phyloP scores from a whole-genome alignment of 2,797 vertebrate genomes.

The Urocyon cinereoargenteus region DNA sequence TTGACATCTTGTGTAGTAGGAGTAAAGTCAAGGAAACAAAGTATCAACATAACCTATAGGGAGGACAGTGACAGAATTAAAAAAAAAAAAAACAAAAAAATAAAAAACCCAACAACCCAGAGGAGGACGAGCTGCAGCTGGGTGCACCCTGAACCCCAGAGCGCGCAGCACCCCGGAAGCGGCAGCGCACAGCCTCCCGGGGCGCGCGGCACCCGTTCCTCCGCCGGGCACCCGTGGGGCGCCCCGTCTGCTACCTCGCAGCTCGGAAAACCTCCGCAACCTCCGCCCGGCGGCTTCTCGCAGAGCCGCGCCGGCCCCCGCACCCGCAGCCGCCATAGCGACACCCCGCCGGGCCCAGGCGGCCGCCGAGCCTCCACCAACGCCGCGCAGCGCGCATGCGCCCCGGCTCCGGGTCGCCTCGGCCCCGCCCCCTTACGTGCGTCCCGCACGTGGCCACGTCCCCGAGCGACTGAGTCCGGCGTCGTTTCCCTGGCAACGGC shows the following conservation, averaged over 20 bases:
- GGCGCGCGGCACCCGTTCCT: no score
- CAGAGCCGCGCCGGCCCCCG: neutral
- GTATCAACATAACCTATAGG: neutral
- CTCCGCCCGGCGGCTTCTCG: conserved; percentile 69
- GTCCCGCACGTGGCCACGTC: neutral
- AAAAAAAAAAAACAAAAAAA: neutral
- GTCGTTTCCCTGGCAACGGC: neutral
- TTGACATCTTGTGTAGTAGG: neutral
- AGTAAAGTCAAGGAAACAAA: neutral
- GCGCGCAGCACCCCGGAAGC: no score
- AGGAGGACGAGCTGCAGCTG: neutral
- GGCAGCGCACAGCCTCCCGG: no score
- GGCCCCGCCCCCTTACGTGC: neutral
- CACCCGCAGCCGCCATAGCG: neutral
- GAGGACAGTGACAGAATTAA: neutral
- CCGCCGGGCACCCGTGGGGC: no score
- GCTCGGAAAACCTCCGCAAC: conserved; percentile 74
- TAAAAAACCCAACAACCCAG: neutral
- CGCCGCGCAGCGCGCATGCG: conserved; percentile 21
- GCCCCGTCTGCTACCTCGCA: conserved; percentile 71
- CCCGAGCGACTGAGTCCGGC: accelerated
- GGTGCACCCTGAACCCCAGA: no score
- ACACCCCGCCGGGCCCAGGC: no score
- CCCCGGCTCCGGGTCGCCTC: neutral
- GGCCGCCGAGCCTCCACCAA: no score